phyloP scores from a whole-genome alignment of 2,888 invertebrate species.

The Dicyrtomina minuta region DNA sequence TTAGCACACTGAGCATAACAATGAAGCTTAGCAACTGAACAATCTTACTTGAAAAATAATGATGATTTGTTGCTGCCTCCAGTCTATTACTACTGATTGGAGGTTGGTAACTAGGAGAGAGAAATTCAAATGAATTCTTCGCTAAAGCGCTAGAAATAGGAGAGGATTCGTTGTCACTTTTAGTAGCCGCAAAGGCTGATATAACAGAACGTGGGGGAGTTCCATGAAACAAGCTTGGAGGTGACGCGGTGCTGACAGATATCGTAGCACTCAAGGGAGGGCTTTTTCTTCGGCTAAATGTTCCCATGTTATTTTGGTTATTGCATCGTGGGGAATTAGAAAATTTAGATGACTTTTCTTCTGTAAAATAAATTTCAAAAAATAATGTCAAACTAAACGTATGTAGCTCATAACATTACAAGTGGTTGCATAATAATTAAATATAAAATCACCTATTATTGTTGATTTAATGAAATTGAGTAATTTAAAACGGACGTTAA shows the following conservation, averaged over 20 bases:
- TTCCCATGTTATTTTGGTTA: neutral
- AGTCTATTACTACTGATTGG: neutral
- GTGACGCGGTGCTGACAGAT: neutral
- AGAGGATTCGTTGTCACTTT: constrained; percentile 6
- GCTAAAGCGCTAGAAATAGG: neutral
- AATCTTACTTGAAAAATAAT: constrained; percentile 27
- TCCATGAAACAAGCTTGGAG: neutral
- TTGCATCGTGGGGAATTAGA: constrained; percentile 14
- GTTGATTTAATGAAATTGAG: constrained; percentile 31
- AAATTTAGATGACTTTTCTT: constrained; percentile 23
- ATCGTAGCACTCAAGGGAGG: constrained; percentile 1
- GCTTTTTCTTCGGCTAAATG: neutral
- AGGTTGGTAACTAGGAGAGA: constrained; percentile 20
- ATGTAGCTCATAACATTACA: neutral
- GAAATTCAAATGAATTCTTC: constrained; percentile 18
- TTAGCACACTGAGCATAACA: no score
- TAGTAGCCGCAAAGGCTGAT: neutral
- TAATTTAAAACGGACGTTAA: constrained; percentile 29
- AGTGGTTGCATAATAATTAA: neutral
- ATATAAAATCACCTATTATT: constrained; percentile 28
- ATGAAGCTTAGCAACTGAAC: no score
- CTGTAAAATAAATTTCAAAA: neutral
- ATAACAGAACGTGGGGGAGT: constrained; percentile 1
- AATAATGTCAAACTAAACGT: neutral
- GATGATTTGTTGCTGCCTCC: constrained; percentile 14